A percentile compares a stretch with the other conserved stretches of the same genome.
phyloP scores from a whole-genome alignment of 2,113 vertebrate species.

The Trematocara stigmaticum region DNA sequence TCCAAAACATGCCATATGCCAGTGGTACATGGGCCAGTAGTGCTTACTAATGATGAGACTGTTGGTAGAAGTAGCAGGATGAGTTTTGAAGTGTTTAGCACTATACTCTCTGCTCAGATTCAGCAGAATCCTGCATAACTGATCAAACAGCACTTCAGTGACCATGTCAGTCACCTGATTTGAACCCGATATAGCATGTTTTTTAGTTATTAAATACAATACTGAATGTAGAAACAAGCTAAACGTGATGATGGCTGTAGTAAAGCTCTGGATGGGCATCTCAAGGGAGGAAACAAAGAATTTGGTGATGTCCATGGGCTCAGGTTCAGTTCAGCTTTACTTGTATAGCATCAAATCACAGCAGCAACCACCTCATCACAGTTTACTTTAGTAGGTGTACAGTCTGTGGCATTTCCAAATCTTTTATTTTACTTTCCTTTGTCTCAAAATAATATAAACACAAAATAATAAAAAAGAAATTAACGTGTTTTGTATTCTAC shows the following conservation, averaged over 20 bases:
- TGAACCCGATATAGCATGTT: background rate
- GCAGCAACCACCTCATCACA: background rate
- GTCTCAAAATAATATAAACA: background rate
- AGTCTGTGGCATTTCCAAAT: background rate
- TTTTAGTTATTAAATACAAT: background rate
- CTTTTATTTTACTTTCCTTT: background rate
- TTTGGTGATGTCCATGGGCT: fast-evolving
- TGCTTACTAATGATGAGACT: background rate
- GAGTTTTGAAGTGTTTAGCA: background rate
- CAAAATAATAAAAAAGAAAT: background rate
- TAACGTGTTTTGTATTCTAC: background rate
- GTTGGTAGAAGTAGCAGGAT: fast-evolving
- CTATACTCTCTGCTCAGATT: background rate
- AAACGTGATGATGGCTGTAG: background rate
- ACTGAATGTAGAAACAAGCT: background rate
- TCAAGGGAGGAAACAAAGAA: background rate
- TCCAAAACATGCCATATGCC: background rate
- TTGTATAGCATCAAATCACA: background rate
- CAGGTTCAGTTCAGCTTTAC: background rate
- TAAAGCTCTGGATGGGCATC: background rate
- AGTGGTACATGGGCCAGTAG: background rate
- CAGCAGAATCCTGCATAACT: background rate
- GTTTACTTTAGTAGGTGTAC: background rate
- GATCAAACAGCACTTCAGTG: background rate
- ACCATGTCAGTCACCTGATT: background rate